Evolutionary conservation across 2,113 vertebrate genomes (phyloP), one percentile per base, ranked within the genome.

Genomic region (Eulemur macaco): DNA sequence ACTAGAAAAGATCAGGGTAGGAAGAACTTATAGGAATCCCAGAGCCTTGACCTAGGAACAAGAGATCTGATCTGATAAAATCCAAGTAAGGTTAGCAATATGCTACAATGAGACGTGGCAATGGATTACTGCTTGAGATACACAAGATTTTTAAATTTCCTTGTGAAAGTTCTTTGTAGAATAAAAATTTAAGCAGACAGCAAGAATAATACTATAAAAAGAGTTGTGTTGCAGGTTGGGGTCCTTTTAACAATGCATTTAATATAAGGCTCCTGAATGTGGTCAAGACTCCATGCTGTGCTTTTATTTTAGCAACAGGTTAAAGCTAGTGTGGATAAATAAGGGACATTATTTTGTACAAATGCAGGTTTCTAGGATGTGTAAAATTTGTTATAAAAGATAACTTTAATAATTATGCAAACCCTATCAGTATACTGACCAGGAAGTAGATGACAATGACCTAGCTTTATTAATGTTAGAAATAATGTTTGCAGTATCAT

Each of bases 1-100:
- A 84, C 6, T 45, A 52, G 47, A 29, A 60, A 88, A 93, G 56
- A 74, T 37, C 4, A 85, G 47, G 56, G 37, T 37, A 89, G n/a
- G n/a, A 91, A 68, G 50, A 89, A 76, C 39, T 63, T 58, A 29
- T 25, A 52, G 18, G 47, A 88, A 77, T 23, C 14, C 27, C 17
- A 81, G 76, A 56, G 60, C 63, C 94, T 29, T 94, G 39, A 89
- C 23, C 17, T 83, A 86, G 7, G 37, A 97, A 89, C 68, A 88
- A 95, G 29, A 69, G 50, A 84, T 80, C 1, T 39, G 74, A 85
- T 63, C 21, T 82, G 63, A 69, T 39, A 45, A 91, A 89, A 83
- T 89, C 5, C 18, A 85, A 50, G 37, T 29, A 69, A 89, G 45
- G 66, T 77, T 66, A 88, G 29, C 3, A 10, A 77, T 45, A 31